These are phyloP conservation scores for Neuroterus valhalla DNA, from an alignment of 1,140 invertebrate species.

Conservation along the genomic window DNA sequence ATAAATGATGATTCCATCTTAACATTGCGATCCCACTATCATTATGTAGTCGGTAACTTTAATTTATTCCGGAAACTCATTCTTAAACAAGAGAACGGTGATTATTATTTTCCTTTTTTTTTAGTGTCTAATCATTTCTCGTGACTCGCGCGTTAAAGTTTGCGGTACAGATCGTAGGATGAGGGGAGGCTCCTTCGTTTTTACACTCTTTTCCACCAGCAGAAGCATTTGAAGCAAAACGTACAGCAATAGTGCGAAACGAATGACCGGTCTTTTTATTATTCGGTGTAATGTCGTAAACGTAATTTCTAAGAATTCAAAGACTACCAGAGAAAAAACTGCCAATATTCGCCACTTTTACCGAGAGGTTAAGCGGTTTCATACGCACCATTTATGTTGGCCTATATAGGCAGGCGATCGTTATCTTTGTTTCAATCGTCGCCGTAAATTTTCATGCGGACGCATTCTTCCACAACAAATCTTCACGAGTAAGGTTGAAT, in stretches of 20 bases:
- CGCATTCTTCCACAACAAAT: constrained; percentile 29
- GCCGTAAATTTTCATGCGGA: constrained; percentile 26
- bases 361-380: constrained; percentile 25
- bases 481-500: constrained; percentile 10
- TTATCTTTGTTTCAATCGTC: constrained; percentile 30
- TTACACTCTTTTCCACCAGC: neutral
- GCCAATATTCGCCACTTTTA: constrained; percentile 21
- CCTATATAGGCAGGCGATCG: constrained; percentile 12
- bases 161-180: neutral
- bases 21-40: too few species aligned
- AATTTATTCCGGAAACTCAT: too few species aligned
- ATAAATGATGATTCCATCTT: too few species aligned
- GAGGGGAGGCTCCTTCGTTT: neutral
- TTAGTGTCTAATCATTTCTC: too few species aligned
- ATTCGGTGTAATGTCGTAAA: constrained; percentile 17
- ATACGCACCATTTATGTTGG: constrained; percentile 13
- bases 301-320: constrained; percentile 2
- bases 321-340: neutral
- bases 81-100: too few species aligned
- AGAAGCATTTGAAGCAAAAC: constrained; percentile 9
- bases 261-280: constrained; percentile 14
- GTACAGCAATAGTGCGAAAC: constrained; percentile 13
- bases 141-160: too few species aligned
- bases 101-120: too few species aligned
- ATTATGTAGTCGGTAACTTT: too few species aligned